Percentiles rank a stretch among this genome's conserved stretches.
phyloP scores from a whole-genome alignment of 1,140 invertebrate species.

The Tetragonula clypearis region DNA sequence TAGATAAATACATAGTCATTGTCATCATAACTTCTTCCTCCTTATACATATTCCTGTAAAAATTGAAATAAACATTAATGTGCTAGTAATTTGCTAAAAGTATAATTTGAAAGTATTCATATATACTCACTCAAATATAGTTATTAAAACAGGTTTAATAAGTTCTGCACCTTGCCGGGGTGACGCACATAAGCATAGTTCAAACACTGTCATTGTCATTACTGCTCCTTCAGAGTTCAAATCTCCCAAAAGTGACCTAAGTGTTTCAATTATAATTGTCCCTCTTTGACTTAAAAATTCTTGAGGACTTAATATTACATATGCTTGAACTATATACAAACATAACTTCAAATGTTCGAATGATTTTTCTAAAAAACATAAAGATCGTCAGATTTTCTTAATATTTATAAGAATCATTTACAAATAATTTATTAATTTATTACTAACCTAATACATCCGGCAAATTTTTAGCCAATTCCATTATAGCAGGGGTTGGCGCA shows the following conservation, averaged over 20 bases:
- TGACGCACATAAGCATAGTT: constrained; percentile 86
- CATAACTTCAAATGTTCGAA: constrained; percentile 90
- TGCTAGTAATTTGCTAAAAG: neutral
- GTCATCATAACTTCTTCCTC: constrained; percentile 87
- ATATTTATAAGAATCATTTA: constrained; percentile 25
- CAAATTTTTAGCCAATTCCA: constrained; percentile 90
- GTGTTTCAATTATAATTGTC: constrained; percentile 84
- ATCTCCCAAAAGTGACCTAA: constrained; percentile 89
- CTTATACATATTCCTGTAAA: constrained; percentile 84
- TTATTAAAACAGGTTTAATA: constrained; percentile 85
- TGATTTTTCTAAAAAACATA: constrained; percentile 85
- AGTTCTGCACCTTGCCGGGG: constrained; percentile 85
- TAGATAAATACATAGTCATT: constrained; percentile 89
- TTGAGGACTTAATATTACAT: constrained; percentile 91
- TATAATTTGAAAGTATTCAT: neutral
- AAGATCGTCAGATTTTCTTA: constrained; percentile 16
- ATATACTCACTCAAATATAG: constrained; percentile 87
- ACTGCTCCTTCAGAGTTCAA: constrained; percentile 90
- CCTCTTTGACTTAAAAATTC: constrained; percentile 90
- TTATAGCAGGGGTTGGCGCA: constrained; percentile 82
- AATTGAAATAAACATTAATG: constrained; percentile 47
- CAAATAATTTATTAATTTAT: constrained; percentile 21
- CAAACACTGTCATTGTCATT: constrained; percentile 88
- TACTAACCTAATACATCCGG: constrained; percentile 88
- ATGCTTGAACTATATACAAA: constrained; percentile 91